Evolutionary conservation across 2,888 invertebrate species (phyloP).

Genomic region (Rhagophthalmus giganteus): DNA sequence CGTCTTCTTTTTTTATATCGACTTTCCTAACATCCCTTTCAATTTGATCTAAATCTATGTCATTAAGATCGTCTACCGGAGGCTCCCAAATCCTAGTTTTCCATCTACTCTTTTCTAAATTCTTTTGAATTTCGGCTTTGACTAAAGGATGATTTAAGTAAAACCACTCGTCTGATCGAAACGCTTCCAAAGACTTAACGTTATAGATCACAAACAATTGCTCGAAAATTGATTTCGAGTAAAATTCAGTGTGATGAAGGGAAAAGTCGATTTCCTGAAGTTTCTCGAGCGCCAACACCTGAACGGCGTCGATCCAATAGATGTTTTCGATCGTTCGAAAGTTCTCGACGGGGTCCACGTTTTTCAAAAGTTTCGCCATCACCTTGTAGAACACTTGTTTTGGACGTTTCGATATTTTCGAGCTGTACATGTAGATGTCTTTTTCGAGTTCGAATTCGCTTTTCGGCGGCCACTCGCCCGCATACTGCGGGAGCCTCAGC

Average conservation of each 20-base stretch:
- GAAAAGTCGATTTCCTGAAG: constrained; percentile 54
- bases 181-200: constrained; percentile 58
- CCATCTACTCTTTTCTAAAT: constrained; percentile 10
- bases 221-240: constrained; percentile 43
- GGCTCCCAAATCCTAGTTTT: constrained; percentile 9
- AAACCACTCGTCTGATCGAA: constrained; percentile 63
- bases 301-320: constrained; percentile 60
- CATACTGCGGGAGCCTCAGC: constrained; percentile 61
- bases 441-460: constrained; percentile 56
- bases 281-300: constrained; percentile 61
- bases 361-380: constrained; percentile 51
- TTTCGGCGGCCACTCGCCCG: constrained; percentile 55
- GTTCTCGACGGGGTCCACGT: constrained; percentile 53
- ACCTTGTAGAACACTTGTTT: constrained; percentile 59
- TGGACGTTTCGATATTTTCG: constrained; percentile 58
- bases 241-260: constrained; percentile 41
- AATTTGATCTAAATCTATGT: constrained; percentile 34
- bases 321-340: constrained; percentile 56
- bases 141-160: constrained; percentile 56
- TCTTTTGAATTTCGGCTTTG: constrained; percentile 49
- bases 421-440: constrained; percentile 58
- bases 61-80: constrained; percentile 13
- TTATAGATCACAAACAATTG: constrained; percentile 61
- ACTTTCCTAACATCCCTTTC: constrained; percentile 12
- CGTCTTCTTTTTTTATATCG: constrained; percentile 9